Base-by-base conservation (phyloP, 2,888 invertebrate genomes). In the Epistrophella euchroma region DNA sequence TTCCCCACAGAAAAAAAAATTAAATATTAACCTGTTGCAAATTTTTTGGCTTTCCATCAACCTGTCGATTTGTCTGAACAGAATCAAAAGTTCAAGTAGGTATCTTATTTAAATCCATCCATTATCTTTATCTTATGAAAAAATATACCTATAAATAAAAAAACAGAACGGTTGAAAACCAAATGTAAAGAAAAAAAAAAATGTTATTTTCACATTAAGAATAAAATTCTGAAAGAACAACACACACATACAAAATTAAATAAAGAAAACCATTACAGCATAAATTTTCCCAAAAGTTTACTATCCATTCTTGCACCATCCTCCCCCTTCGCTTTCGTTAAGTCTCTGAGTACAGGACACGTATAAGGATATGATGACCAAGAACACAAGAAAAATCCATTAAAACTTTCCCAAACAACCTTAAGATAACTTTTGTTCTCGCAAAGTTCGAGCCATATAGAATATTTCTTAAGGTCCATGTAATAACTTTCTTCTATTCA, bases 301-400 rank as follows among this genome's bases (percentile, higher is more conserved):
- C 79, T 75, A 78, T 43, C 71, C 60, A 68, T 47, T 71, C 50
- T 60, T 37, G 32, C n/a, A 40, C 56, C 40, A 17, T 32, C 32
- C 22, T 22, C 19, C 70, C 15, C 9, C 15, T 19, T 25, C 11
- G 3, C n/a, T 28, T 22, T 17, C n/a, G 43, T 15, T 43, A 7
- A 43, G 15, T 40, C 19, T 37, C 32, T 2, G 62, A 17, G n/a
- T 43, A 32, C 50, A 37, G 62, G 70, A 47, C 74, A 79, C 74
- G 64, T 79, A 72, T 68, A 74, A 64, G 84, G 70, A 75, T 50
- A 66, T 64, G 64, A 79, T 75, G 84, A 52, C 56, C 74, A 50
- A 58, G 74, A 84, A 79, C 84, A 79, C 84, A 84, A 84, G 79
- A 79, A 84, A 83, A 84, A 79, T 79, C 84, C 84, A 84, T 84